phyloP scores from a whole-genome alignment of 2,113 vertebrate genomes.

The Apistogramma diplotaenia region DNA sequence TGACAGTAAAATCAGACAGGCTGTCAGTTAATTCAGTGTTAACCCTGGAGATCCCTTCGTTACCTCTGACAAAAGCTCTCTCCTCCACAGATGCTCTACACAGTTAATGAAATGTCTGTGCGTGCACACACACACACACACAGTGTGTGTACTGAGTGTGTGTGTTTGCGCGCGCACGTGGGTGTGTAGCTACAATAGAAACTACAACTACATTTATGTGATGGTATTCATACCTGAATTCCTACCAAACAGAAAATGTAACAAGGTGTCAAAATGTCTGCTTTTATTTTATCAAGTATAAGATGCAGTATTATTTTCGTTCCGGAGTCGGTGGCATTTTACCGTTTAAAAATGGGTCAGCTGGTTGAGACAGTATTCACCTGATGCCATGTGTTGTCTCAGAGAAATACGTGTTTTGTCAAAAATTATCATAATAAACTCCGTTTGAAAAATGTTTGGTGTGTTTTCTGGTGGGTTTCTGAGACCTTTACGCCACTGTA shows the following conservation, averaged over 20 bases:
- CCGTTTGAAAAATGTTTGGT: constrained; percentile 14
- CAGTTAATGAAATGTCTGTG: constrained; percentile 17
- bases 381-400: constrained; percentile 29
- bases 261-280: constrained; percentile 19
- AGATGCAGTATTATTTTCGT: constrained; percentile 21
- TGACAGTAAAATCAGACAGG: constrained; percentile 38
- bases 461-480: not conserved
- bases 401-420: constrained; percentile 36
- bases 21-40: constrained; percentile 58
- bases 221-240: not conserved
- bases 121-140: not conserved
- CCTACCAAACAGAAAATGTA: not conserved
- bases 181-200: constrained; percentile 2
- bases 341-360: constrained; percentile 29
- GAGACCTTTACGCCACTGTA: not conserved
- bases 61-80: constrained; percentile 40
- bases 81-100: constrained; percentile 20
- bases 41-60: constrained; percentile 30
- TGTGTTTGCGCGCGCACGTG: not conserved
- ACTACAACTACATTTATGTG: not conserved
- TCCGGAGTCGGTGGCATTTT: constrained; percentile 6
- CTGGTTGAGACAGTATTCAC: constrained; percentile 32
- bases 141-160: not conserved
- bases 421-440: constrained; percentile 65
- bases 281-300: constrained; percentile 38